These are phyloP conservation scores for Allolobophora icterica DNA, from an alignment of 2,888 invertebrate species.

Conservation along the genomic window DNA sequence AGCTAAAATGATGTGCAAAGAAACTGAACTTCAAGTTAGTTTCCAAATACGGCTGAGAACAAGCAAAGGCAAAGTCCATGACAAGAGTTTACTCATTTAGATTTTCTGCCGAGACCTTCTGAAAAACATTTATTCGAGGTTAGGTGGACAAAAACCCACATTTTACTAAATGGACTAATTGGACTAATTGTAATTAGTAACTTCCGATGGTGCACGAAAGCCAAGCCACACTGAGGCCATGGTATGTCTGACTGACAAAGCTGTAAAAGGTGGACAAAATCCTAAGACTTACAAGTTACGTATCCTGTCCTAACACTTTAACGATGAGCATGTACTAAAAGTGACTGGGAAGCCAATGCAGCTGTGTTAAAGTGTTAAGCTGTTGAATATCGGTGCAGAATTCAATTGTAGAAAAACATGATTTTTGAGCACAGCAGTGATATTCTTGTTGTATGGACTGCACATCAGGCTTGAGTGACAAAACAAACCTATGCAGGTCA, in stretches of 20 bases:
- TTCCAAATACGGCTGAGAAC: background rate
- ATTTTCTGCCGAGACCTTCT: background rate
- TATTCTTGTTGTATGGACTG: background rate
- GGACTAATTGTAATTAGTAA: no score
- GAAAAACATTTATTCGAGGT: background rate
- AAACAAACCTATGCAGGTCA: background rate
- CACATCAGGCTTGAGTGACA: background rate
- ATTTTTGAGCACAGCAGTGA: background rate
- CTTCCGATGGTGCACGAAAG: no score
- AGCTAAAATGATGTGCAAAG: background rate
- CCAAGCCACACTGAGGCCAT: no score
- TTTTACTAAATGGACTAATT: no score
- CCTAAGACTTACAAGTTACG: no score
- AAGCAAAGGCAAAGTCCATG: background rate
- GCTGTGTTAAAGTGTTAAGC: no score
- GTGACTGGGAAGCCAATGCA: no score
- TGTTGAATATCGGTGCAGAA: background rate
- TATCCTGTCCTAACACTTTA: no score
- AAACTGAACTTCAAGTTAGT: background rate
- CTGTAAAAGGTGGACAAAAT: background rate
- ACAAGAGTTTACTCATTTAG: no score
- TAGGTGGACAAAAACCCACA: no score
- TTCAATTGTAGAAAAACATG: background rate
- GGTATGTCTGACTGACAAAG: no score
- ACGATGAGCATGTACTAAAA: no score